Conservation (phyloP, 1,140 invertebrate genomes). For the Drosophila tristis region DNA sequence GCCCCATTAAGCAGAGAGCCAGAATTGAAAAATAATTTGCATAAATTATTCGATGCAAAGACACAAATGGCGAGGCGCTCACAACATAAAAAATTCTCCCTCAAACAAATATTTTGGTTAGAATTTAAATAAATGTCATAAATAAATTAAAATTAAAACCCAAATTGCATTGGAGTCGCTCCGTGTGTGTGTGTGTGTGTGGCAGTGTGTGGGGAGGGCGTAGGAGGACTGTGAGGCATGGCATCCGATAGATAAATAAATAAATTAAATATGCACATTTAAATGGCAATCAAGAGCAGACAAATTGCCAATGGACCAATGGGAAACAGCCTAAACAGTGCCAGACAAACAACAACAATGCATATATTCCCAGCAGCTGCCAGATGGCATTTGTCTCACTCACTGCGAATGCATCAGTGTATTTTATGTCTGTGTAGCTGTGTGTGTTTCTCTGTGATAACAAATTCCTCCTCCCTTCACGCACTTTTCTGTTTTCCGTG, state of each 20-base stretch:
- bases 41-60: slow-evolving; percentile 66
- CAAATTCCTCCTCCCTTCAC: slow-evolving; percentile 8
- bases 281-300: slow-evolving; percentile 60
- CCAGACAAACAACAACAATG: slow-evolving; percentile 14
- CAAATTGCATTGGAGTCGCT: slow-evolving; percentile 58
- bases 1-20: slow-evolving; percentile 27
- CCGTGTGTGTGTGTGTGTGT: slow-evolving; percentile 8
- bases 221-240: not conserved
- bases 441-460: slow-evolving; percentile 32
- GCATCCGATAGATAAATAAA: slow-evolving; percentile 56
- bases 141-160: slow-evolving; percentile 64
- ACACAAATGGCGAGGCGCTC: slow-evolving; percentile 8
- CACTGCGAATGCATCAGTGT: slow-evolving; percentile 20
- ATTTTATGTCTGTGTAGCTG: slow-evolving; percentile 10
- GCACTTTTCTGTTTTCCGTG: slow-evolving; percentile 47
- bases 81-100: slow-evolving; percentile 29
- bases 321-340: slow-evolving; percentile 9
- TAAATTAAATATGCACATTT: slow-evolving; percentile 75
- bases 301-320: slow-evolving; percentile 42
- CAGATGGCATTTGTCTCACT: slow-evolving; percentile 28
- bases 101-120: slow-evolving; percentile 43
- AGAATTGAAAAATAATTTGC: slow-evolving; percentile 59
- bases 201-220: too few relatives aligned
- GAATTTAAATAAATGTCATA: slow-evolving; percentile 58
- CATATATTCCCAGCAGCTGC: slow-evolving; percentile 31